Evolutionary conservation across 2,888 invertebrate species (phyloP).

Genomic region (Phortica magna): DNA sequence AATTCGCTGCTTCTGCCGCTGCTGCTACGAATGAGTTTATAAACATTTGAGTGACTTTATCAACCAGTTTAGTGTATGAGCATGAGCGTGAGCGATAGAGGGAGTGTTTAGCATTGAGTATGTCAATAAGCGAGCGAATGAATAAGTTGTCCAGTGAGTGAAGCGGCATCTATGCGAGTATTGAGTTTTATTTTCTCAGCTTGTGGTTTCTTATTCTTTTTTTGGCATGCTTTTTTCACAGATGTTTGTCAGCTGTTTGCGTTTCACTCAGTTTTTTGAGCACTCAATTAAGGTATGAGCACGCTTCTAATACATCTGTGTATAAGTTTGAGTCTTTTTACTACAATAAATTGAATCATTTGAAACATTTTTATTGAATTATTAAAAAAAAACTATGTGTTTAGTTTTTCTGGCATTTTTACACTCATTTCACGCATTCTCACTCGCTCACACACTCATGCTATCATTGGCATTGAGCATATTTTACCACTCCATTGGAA

Average conservation of each 20-base stretch:
- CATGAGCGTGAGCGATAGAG: not conserved
- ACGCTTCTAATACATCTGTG: not conserved
- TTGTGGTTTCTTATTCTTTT: not conserved
- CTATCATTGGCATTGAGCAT: too few relatives aligned
- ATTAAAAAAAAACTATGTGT: too few relatives aligned
- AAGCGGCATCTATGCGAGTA: too few relatives aligned
- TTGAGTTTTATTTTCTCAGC: not conserved
- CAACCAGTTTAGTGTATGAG: not conserved
- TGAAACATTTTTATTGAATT: too few relatives aligned
- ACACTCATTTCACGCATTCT: too few relatives aligned
- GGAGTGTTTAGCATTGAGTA: too few relatives aligned
- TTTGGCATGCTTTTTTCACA: not conserved
- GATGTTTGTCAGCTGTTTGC: slow-evolving; percentile 32
- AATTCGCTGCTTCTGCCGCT: not conserved
- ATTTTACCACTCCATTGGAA: too few relatives aligned
- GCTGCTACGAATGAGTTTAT: not conserved
- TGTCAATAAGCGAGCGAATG: not conserved
- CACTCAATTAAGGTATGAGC: not conserved
- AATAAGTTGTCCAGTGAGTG: not conserved
- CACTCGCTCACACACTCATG: too few relatives aligned
- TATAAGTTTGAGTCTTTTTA: not conserved
- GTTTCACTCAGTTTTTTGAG: slow-evolving; percentile 4
- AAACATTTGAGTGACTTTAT: not conserved
- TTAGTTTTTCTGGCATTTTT: too few relatives aligned
- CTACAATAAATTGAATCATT: not conserved